A percentile compares a stretch with the other conserved stretches of the same genome.
phyloP scores from a whole-genome alignment of 2,113 vertebrate genomes.

The Thamnaconus septentrionalis region DNA sequence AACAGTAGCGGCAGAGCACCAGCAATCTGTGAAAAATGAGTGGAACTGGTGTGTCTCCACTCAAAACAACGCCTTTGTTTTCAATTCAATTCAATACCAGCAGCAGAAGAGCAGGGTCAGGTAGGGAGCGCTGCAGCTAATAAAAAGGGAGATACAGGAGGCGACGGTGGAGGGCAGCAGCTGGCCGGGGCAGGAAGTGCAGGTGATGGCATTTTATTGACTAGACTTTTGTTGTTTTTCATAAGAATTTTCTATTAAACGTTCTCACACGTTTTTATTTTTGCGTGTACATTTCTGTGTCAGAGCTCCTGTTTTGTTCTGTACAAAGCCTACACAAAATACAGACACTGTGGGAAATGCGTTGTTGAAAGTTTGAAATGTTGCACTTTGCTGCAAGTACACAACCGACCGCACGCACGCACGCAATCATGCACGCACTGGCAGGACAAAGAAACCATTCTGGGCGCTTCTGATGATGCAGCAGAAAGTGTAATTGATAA shows the following conservation, averaged over 20 bases:
- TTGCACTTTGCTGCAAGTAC: not conserved
- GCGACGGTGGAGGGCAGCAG: not conserved
- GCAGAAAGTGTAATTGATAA: conserved; percentile 58
- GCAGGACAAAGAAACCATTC: not conserved
- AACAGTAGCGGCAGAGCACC: no score
- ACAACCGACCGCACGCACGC: not conserved
- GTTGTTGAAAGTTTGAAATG: conserved; percentile 4
- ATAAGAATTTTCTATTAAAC: no score
- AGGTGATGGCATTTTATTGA: not conserved
- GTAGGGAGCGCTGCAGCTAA: not conserved
- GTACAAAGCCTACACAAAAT: no score
- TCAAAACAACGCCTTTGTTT: no score
- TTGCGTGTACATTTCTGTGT: no score
- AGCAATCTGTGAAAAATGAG: no score
- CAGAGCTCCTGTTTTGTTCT: conserved; percentile 2
- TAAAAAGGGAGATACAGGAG: not conserved
- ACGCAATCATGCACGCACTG: conserved; percentile 1
- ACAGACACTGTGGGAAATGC: conserved; percentile 9
- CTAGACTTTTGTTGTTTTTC: no score
- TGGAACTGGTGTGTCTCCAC: no score
- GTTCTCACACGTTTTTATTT: no score
- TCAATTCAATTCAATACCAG: not conserved
- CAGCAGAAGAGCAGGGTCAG: not conserved
- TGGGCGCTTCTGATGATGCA: conserved; percentile 51
- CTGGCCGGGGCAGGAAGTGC: not conserved